Base-by-base conservation (phyloP, 2,888 invertebrate species). In the Agonopterix arenella region DNA sequence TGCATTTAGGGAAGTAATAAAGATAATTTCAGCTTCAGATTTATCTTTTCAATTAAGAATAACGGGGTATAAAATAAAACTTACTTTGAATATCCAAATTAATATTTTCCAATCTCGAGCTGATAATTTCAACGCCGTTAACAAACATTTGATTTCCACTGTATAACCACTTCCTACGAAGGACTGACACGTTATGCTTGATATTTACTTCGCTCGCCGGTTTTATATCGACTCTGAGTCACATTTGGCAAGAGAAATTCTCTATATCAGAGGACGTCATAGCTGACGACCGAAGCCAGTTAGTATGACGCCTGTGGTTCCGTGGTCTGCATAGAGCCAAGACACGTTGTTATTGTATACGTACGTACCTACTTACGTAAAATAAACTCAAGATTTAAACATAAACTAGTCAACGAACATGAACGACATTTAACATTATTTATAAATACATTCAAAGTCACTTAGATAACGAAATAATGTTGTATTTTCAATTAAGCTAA, bases 141-240 rank as follows among this genome's bases (percentile, higher is more conserved):
- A 80, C 70, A 76, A 84, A 85, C 86, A 86, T 88, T 69, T 69
- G 76, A 59, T 57, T 60, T 37, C 55, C 43, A 28, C 45, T 46
- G 51, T 44, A 13, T 13, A 47, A 53, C 46, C 36, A 45, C 55
- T 49, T 48, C 47, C 48, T 38, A 44, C 60, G 59, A 46, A 54
- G 66, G 65, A 61, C 64, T 61, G 64, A 64, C 69, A 64, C 63
- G 56, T 68, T 84, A 76, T 88, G 85, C 66, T 66, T 62, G 58
- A 55, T 66, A 65, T 59, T 59, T 58, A 64, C 68, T 64, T 62
- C 60, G 57, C 59, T 58, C 61, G 61, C 63, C 62, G 64, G 72
- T 77, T 85, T 82, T 88, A 88, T 88, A 88, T 77, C 61, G 64
- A 57, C 47, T 55, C 66, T 84, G 85, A 84, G 58, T 84, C 83